These are phyloP conservation scores for Steinernema feltiae DNA, from an alignment of 1,140 invertebrate species.

Conservation along the genomic window DNA sequence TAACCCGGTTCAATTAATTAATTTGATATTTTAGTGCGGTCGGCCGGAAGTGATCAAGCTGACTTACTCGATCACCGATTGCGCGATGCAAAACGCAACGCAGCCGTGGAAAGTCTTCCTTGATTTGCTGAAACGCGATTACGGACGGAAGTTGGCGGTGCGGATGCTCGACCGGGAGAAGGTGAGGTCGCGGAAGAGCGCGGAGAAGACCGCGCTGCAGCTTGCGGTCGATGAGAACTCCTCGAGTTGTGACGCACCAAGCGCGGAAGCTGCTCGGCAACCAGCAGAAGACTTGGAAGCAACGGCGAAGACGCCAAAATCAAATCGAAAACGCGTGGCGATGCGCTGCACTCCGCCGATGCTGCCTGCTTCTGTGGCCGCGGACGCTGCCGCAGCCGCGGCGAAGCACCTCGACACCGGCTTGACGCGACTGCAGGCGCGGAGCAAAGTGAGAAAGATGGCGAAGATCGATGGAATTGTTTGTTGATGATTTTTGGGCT, in stretches of 20 bases:
- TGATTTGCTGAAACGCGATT: constrained; percentile 36
- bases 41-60: constrained; percentile 38
- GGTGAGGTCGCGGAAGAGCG: background rate
- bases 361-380: background rate
- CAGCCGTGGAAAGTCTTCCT: constrained; percentile 39
- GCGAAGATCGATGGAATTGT: background rate
- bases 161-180: constrained; percentile 12
- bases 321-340: background rate
- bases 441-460: background rate
- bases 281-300: background rate
- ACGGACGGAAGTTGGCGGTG: constrained; percentile 38
- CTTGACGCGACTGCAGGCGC: background rate
- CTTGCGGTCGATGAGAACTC: background rate
- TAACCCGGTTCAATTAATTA: background rate
- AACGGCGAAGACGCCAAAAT: background rate
- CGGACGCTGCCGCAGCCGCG: background rate
- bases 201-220: background rate
- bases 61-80: constrained; percentile 26
- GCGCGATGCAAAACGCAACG: background rate
- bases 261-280: background rate
- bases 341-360: background rate
- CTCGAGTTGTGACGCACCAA: background rate
- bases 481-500: background rate
- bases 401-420: background rate
- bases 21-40: constrained; percentile 42